Base-by-base conservation (phyloP, 2,797 vertebrate species). In the Peromyscus attwateri region DNA sequence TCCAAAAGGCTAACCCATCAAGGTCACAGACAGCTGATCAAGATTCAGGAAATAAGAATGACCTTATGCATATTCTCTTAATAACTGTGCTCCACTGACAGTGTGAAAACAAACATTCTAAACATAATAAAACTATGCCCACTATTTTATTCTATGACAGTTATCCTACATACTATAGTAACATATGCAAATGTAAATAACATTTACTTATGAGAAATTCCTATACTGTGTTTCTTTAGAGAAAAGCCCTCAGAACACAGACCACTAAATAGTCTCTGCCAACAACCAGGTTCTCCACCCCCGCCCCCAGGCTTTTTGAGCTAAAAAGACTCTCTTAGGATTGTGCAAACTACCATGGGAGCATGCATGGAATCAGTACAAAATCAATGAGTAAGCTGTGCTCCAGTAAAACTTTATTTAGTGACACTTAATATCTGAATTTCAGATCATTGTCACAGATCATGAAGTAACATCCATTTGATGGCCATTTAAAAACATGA, bases 401-500 rank as follows among this genome's bases (percentile, higher is more conserved):
- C 29, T 83, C 92, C 77, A 92, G 73, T 55, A 60, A 90, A 93
- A 88, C 64, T 87, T 81, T 92, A 82, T 81, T 93, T 81, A 84
- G 66, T 62, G 55, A 91, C 68, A 49, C 19, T 79, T 79, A 52
- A 79, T 60, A 92, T 92, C 46, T 85, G 64, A 73, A 92, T 84
- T 94, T 89, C 82, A 89, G 75, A 85, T 60, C 34, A 89, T 73
- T 83, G 92, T 92, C 73, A 95, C 27, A 8, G 62, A 66, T 68
- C 71, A 37, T 87, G 85, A 97, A 88, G 90, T 89, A 80, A 87
- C 25, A 76, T 66, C 94, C 89, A 71, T 83, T 84, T 75, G 81
- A 68, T 82, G 79, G 31, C 40, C 5, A 16, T n/a, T 85, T 43
- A 88, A 81, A 87, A 95, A 89, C 7, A 80, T 37, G 92, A 71